These are phyloP conservation scores for Microcebus griseorufus DNA, from an alignment of 2,113 vertebrate species.

Conservation along the genomic window DNA sequence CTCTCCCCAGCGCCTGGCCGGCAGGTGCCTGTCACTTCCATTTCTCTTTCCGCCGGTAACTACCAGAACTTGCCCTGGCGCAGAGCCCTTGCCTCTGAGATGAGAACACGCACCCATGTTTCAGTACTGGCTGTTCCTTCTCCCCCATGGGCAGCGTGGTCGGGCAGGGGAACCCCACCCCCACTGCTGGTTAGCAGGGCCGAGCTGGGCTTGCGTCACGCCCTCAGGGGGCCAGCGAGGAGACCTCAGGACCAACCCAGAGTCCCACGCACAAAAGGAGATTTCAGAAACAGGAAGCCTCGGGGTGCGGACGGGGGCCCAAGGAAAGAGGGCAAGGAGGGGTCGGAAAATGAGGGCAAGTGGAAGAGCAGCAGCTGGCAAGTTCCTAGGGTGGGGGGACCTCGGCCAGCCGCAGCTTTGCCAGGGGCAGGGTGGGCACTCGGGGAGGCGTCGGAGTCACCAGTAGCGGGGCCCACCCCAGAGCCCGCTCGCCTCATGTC, in stretches of 20 bases:
- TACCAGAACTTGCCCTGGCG: background rate
- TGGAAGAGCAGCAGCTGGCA: background rate
- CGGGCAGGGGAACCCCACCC: background rate
- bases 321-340: background rate
- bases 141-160: fast-evolving
- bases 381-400: fast-evolving
- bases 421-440: fast-evolving
- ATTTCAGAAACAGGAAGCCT: background rate
- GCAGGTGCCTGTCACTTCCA: fast-evolving
- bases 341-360: background rate
- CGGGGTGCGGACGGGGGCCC: background rate
- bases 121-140: background rate
- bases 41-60: fast-evolving
- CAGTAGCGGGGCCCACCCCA: fast-evolving
- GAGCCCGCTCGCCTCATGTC: background rate
- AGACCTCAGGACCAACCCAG: fast-evolving
- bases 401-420: fast-evolving
- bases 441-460: background rate
- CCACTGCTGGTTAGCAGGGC: fast-evolving
- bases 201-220: background rate
- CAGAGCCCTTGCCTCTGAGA: fast-evolving
- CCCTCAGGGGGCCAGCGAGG: fast-evolving
- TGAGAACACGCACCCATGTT: background rate
- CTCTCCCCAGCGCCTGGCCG: fast-evolving
- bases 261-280: fast-evolving